phyloP scores from a whole-genome alignment of 1,140 invertebrate species.

The Eueides isabella region DNA sequence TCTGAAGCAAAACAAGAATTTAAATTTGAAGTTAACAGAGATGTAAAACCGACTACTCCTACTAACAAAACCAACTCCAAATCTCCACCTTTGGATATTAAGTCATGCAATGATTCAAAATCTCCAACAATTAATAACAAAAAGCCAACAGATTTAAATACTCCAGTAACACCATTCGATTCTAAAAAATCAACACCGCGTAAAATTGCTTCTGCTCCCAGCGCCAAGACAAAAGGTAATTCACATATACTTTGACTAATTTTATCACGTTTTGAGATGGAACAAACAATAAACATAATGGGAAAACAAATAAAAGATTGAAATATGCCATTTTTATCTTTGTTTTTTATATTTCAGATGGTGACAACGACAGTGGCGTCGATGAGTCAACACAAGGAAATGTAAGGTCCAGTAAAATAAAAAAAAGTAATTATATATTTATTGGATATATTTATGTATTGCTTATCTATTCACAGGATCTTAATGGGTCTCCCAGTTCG shows the following conservation, averaged over 20 bases:
- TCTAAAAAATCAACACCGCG: constrained; percentile 68
- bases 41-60: constrained; percentile 43
- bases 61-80: constrained; percentile 57
- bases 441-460: neutral
- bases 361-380: constrained; percentile 90
- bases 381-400: constrained; percentile 90
- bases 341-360: constrained; percentile 83
- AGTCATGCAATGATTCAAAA: constrained; percentile 59
- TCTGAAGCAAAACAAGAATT: constrained; percentile 53
- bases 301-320: neutral
- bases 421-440: neutral
- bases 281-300: constrained; percentile 44
- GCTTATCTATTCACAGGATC: constrained; percentile 56
- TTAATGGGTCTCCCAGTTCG: constrained; percentile 85
- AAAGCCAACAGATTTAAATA: constrained; percentile 64
- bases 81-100: constrained; percentile 60
- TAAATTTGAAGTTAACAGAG: constrained; percentile 48
- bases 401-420: constrained; percentile 71
- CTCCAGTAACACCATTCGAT: constrained; percentile 51
- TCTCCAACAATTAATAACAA: constrained; percentile 53
- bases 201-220: constrained; percentile 67
- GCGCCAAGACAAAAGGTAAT: constrained; percentile 73
- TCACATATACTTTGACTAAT: constrained; percentile 17
- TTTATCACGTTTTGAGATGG: constrained; percentile 52
- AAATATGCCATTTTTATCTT: neutral